phyloP scores from a whole-genome alignment of 2,888 invertebrate species.

The Cephus rjabovi region DNA sequence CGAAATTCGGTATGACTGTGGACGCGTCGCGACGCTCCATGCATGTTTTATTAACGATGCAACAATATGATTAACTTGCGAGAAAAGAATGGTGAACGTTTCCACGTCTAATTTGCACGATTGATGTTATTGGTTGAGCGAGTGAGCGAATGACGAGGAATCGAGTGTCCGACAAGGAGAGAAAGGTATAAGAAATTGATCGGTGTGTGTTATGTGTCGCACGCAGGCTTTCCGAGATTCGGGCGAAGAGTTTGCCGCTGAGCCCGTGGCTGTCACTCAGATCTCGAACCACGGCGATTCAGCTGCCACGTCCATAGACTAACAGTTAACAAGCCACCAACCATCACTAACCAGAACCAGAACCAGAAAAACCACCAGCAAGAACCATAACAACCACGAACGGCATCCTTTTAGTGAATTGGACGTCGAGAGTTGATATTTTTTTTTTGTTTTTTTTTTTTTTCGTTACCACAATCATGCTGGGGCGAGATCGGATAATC shows the following conservation, averaged over 20 bases:
- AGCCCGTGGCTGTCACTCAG: constrained; percentile 15
- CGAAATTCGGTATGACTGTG: background rate
- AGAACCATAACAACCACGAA: background rate
- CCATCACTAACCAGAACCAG: background rate
- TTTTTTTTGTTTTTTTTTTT: background rate
- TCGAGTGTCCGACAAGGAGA: background rate
- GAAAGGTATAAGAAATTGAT: background rate
- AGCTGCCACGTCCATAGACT: constrained; percentile 2
- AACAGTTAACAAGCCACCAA: background rate
- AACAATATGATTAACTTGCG: background rate
- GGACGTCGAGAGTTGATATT: background rate
- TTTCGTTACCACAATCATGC: background rate
- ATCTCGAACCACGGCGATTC: constrained; percentile 12
- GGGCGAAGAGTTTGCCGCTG: constrained; percentile 11
- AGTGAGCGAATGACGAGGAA: background rate
- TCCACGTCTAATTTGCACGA: background rate
- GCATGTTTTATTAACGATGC: background rate
- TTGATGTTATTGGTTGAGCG: background rate
- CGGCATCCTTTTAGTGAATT: background rate
- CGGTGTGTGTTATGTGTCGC: background rate
- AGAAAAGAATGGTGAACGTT: background rate
- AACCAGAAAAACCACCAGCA: background rate
- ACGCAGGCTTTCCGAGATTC: constrained; percentile 15
- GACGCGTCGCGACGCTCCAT: background rate
- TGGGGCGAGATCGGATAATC: background rate